Percentiles rank a stretch among this genome's conserved stretches.
These are phyloP conservation scores for Scaptodrosophila latifasciaeformis DNA, from an alignment of 2,888 invertebrate species.

Conservation along the genomic window DNA sequence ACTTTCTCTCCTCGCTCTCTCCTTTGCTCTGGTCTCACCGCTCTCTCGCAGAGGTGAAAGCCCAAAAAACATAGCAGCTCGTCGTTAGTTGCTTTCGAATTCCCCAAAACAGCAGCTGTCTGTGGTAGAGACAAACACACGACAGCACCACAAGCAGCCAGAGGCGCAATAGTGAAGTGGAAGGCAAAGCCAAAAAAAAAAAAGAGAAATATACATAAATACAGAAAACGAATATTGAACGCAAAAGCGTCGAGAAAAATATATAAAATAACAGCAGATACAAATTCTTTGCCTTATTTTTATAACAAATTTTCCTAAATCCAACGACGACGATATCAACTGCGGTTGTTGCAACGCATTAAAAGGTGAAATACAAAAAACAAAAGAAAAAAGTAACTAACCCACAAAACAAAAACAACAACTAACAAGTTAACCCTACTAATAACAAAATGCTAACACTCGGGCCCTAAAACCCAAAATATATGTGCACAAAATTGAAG, in stretches of 20 bases:
- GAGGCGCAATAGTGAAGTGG: slow-evolving; percentile 43
- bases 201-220: slow-evolving; percentile 14
- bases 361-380: slow-evolving; percentile 53
- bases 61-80: slow-evolving; percentile 28
- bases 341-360: slow-evolving; percentile 43
- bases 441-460: neutral
- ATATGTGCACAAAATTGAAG: slow-evolving; percentile 40
- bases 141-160: slow-evolving; percentile 27
- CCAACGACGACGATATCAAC: slow-evolving; percentile 15
- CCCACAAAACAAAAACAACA: slow-evolving; percentile 26
- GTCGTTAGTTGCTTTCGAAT: slow-evolving; percentile 42
- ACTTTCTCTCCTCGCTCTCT: slow-evolving; percentile 6
- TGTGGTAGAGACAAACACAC: slow-evolving; percentile 35
- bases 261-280: neutral
- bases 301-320: slow-evolving; percentile 39
- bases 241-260: slow-evolving; percentile 8
- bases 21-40: slow-evolving; percentile 1
- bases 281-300: slow-evolving; percentile 17
- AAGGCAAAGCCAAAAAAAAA: slow-evolving; percentile 26
- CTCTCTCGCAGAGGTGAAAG: slow-evolving; percentile 10
- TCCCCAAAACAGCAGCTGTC: slow-evolving; percentile 55
- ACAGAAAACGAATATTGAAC: slow-evolving; percentile 11
- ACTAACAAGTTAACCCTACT: neutral
- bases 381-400: slow-evolving; percentile 27
- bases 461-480: slow-evolving; percentile 11